phyloP scores from a whole-genome alignment of 2,888 invertebrate genomes.

The Torymus tubicola region DNA sequence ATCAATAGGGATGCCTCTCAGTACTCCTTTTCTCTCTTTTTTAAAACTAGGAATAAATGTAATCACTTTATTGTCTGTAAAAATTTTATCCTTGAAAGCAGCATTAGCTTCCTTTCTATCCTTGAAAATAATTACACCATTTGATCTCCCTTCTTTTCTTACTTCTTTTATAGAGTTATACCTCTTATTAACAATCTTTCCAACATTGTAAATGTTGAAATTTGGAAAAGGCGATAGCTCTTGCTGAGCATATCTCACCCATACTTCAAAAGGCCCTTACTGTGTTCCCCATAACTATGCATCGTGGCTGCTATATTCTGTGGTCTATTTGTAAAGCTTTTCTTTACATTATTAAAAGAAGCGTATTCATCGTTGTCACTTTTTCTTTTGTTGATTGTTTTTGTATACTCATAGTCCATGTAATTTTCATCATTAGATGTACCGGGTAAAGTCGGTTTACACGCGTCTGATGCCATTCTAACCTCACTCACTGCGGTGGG shows the following conservation, averaged over 20 bases:
- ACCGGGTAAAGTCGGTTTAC: too few relatives aligned
- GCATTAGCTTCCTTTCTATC: constrained; percentile 2
- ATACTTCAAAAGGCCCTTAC: neutral
- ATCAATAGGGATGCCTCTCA: neutral
- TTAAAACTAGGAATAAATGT: neutral
- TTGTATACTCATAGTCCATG: too few relatives aligned
- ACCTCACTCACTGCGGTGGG: too few relatives aligned
- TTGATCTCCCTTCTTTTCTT: neutral
- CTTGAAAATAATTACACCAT: neutral
- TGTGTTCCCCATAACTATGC: neutral
- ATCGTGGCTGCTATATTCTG: too few relatives aligned
- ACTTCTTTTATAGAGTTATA: constrained; percentile 6
- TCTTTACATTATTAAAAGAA: too few relatives aligned
- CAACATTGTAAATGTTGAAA: constrained; percentile 6
- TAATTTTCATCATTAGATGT: too few relatives aligned
- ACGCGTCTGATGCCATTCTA: too few relatives aligned
- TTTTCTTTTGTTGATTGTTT: too few relatives aligned
- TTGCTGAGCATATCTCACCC: neutral
- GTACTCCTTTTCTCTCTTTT: constrained; percentile 1
- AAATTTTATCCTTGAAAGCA: neutral
- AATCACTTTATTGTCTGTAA: neutral
- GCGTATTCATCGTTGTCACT: too few relatives aligned
- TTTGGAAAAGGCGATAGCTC: neutral
- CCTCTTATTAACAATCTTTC: neutral
- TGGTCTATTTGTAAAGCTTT: too few relatives aligned